phyloP scores from a whole-genome alignment of 2,888 invertebrate species.

The Biston stratarius region DNA sequence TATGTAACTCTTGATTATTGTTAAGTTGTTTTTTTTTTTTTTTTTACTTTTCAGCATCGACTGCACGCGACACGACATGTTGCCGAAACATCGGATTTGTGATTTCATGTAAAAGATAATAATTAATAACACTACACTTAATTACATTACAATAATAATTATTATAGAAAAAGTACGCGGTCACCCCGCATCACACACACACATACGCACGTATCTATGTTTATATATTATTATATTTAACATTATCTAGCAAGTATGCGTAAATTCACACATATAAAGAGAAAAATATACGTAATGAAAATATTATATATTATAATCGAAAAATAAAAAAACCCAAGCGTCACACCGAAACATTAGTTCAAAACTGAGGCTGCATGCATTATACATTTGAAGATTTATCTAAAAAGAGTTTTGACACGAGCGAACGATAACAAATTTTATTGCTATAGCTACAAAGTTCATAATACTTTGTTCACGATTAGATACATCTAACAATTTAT shows the following conservation, averaged over 20 bases:
- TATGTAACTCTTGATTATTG: neutral
- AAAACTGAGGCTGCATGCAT: conserved; percentile 62
- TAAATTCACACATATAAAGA: conserved; percentile 57
- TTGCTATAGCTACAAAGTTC: conserved; percentile 79
- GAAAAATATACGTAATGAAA: conserved; percentile 44
- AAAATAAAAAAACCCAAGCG: conserved; percentile 43
- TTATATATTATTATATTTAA: conserved; percentile 49
- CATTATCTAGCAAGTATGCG: conserved; percentile 60
- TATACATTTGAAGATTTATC: conserved; percentile 28
- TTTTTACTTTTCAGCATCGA: conserved; percentile 42
- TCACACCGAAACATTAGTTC: conserved; percentile 60
- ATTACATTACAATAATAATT: conserved; percentile 68
- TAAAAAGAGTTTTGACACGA: conserved; percentile 41
- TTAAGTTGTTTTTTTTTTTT: neutral
- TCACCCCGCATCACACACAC: conserved; percentile 69
- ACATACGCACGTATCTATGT: conserved; percentile 59
- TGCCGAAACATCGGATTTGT: conserved; percentile 72
- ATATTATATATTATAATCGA: conserved; percentile 12
- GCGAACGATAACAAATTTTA: conserved; percentile 63
- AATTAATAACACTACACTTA: conserved; percentile 81
- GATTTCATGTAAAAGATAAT: conserved; percentile 81
- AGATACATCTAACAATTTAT: conserved; percentile 59
- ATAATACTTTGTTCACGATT: conserved; percentile 81
- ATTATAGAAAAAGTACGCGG: conserved; percentile 68
- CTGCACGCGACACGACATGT: conserved; percentile 62